phyloP scores from a whole-genome alignment of 2,888 invertebrate species.

The Reticulitermes lucifugus region DNA sequence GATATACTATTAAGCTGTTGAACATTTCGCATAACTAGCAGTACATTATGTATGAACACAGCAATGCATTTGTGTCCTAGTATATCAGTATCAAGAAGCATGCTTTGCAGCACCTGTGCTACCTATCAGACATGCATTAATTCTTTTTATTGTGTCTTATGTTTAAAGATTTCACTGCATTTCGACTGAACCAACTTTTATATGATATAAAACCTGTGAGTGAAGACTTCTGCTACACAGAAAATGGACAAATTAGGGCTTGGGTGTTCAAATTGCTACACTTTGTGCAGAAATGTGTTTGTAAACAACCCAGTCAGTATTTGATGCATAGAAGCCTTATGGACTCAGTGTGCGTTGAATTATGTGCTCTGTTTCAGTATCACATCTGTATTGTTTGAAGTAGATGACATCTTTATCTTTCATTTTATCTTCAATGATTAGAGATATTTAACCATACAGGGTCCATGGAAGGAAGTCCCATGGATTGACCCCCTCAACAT shows the following conservation, averaged over 20 bases:
- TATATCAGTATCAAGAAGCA: not conserved
- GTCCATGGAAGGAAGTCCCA: no score
- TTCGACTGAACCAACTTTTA: slow-evolving; percentile 29
- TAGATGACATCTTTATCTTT: no score
- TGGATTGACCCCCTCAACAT: no score
- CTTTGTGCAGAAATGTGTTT: not conserved
- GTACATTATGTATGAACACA: not conserved
- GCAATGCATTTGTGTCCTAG: not conserved
- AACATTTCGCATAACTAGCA: not conserved
- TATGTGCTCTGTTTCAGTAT: not conserved
- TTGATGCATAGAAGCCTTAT: not conserved
- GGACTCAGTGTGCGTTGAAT: not conserved
- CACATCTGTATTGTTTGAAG: no score
- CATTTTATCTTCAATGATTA: no score
- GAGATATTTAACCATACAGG: no score
- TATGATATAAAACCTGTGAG: slow-evolving; percentile 17
- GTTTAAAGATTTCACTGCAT: not conserved
- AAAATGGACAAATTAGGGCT: not conserved
- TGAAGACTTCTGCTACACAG: not conserved
- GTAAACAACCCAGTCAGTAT: not conserved
- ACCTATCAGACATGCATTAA: not conserved
- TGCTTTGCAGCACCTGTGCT: slow-evolving; percentile 19
- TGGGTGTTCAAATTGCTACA: not conserved
- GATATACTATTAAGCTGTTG: not conserved
- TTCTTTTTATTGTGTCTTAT: not conserved